Base-by-base conservation (phyloP, 2,797 vertebrate species). In the Gymnoscopelus braueri region DNA sequence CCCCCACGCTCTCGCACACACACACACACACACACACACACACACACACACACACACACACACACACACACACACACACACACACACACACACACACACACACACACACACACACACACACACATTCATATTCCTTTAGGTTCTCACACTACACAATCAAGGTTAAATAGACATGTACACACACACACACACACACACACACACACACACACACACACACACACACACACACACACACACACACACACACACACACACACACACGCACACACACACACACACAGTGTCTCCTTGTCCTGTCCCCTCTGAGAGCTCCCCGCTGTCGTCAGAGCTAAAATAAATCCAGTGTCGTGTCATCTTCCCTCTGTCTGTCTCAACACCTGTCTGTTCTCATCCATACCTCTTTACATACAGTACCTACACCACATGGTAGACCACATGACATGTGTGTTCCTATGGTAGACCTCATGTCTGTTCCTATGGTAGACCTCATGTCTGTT, bases 251-350 rank as follows among this genome's bases (percentile, higher is more conserved):
- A 63, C 48, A 67, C 39, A 57, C 44, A 44, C 47, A 15, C 24
- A 26, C 4, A 15, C n/a, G 3, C 23, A 26, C 5, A 54, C 24
- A 72, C 32, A 54, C 69, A 65, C 39, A 35, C 3, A 65, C 11
- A 29, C 39, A 15, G 19, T 77, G 71, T 78, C 59, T 70, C 73
- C 74, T 71, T 77, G 72, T 84, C 78, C 75, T 75, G 66, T 11
- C 67, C 78, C 24, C 52, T 5, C 50, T 75, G 51, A 48, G 50
- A 72, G 68, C 56, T 71, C 66, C 64, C 60, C 63, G 55, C 47
- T 51, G 74, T 68, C 74, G 79, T 74, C 69, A n/a, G 76, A 56
- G 71, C 79, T 63, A 84, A 90, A 85, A 87, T 84, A 83, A 82
- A 78, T 63, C 65, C 1, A 79, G 81, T 82, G 80, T 88, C 75